Base-by-base conservation (phyloP, 2,888 invertebrate species). In the Caenorhabditis sulstoni region DNA sequence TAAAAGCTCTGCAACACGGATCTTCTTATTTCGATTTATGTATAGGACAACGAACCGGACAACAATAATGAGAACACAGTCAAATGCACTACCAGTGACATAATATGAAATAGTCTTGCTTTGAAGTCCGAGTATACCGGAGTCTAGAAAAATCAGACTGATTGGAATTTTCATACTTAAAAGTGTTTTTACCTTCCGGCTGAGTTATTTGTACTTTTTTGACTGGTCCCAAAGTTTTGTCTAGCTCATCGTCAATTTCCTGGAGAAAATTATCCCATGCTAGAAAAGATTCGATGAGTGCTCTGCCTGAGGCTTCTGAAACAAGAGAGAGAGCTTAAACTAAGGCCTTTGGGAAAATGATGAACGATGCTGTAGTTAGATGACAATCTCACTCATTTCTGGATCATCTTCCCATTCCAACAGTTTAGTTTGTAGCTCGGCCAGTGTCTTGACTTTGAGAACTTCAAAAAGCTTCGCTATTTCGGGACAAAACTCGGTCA, bases 41-140 rank as follows among this genome's bases (percentile, higher is more conserved):
- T 3, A 14, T 11, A n/a, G n/a, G n/a, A 8, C 12, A 41, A 55
- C 71, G 57, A 29, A 84, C 84, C 76, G 58, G 41, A 82, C 84
- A 22, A 84, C 78, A 37, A 84, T 74, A 20, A 84, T 76, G 14
- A 84, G 67, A 3, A 84, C 80, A 61, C 71, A 71, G 37, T 82
- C 82, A 50, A 81, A 82, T 20, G 82, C 65, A 59, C 79, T 82
- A 29, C 80, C 80, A 12, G 74, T 71, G 14, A 82, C 82, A 49
- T 82, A 82, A 53, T 84, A 79, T 11, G 80, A 76, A 16, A 84
- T 82, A 16, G 84, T 84, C 53, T 82, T 74, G 66, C 79, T 81
- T 45, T 81, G 84, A 12, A 84, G 66, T 9, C 82, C 84, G 8
- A 82, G 71, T 14, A 79, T 79, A 20, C 57, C 66, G 5, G 70